Conservation (phyloP, 2,113 vertebrate genomes). For the Crotalus tigris region DNA sequence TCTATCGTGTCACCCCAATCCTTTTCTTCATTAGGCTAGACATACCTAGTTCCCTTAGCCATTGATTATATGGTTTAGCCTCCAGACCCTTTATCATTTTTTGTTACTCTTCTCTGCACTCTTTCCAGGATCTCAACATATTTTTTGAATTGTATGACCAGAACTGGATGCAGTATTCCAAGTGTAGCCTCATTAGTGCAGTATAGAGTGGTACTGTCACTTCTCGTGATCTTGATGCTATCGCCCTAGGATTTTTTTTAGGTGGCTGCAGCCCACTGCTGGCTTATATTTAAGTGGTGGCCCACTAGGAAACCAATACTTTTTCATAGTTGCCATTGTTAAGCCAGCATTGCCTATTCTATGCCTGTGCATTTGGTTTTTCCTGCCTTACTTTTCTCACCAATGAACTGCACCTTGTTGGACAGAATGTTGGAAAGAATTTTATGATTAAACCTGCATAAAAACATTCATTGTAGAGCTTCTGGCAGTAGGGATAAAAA, state of each 20-base stretch:
- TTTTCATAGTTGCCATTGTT: neutral
- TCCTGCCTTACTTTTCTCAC: neutral
- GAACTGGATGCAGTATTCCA: neutral
- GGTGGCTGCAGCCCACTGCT: neutral
- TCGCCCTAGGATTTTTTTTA: neutral
- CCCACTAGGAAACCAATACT: neutral
- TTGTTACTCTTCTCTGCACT: neutral
- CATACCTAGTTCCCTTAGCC: neutral
- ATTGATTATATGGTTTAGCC: neutral
- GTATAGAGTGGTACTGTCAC: neutral
- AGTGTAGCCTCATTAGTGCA: neutral
- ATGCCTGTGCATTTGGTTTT: neutral
- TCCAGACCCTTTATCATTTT: neutral
- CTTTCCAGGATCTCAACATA: neutral
- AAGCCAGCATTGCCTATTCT: neutral
- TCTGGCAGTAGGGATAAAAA: slow-evolving; percentile 42
- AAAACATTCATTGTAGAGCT: slow-evolving; percentile 45
- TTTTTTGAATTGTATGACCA: neutral
- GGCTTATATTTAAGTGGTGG: too few species aligned
- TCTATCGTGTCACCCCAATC: neutral
- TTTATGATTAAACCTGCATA: slow-evolving; percentile 24
- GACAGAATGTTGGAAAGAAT: neutral
- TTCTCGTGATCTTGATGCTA: neutral
- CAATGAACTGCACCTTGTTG: neutral
- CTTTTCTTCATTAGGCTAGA: neutral